phyloP scores from a whole-genome alignment of 2,888 invertebrate genomes.

The Clostera curtula region DNA sequence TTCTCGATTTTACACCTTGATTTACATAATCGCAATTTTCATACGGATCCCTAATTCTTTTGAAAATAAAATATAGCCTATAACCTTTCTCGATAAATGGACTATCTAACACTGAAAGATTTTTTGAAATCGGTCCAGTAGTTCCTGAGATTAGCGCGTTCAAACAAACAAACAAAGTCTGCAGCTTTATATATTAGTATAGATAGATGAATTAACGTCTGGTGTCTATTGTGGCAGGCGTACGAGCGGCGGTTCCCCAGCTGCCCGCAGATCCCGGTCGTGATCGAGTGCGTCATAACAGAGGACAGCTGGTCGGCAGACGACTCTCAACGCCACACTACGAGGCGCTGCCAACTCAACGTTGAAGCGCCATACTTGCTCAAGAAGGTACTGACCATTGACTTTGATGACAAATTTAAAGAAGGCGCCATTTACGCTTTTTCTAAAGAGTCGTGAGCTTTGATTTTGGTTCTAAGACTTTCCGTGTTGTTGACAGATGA shows the following conservation, averaged over 20 bases:
- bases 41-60: no score
- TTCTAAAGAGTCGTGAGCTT: slow-evolving; percentile 6
- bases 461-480: slow-evolving; percentile 2
- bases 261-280: slow-evolving; percentile 95
- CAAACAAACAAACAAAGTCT: no score
- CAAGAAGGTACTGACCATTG: slow-evolving; percentile 83
- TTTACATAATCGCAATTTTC: no score
- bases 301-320: slow-evolving; percentile 86
- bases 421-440: slow-evolving; percentile 3
- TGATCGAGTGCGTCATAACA: slow-evolving; percentile 88
- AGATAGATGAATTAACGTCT: no score
- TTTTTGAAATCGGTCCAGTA: no score
- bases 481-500: slow-evolving; percentile 81
- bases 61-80: no score
- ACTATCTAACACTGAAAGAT: no score
- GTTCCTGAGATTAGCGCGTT: no score
- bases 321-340: slow-evolving; percentile 85
- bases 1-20: no score
- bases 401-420: slow-evolving; percentile 1
- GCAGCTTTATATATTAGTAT: no score
- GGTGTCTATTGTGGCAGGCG: slow-evolving; percentile 78
- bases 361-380: slow-evolving; percentile 95
- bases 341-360: slow-evolving; percentile 90
- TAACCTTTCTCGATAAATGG: no score
- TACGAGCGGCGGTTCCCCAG: slow-evolving; percentile 95